Evolutionary conservation across 1,140 invertebrate species (phyloP).

Genomic region (Paraescarpia echinospica): DNA sequence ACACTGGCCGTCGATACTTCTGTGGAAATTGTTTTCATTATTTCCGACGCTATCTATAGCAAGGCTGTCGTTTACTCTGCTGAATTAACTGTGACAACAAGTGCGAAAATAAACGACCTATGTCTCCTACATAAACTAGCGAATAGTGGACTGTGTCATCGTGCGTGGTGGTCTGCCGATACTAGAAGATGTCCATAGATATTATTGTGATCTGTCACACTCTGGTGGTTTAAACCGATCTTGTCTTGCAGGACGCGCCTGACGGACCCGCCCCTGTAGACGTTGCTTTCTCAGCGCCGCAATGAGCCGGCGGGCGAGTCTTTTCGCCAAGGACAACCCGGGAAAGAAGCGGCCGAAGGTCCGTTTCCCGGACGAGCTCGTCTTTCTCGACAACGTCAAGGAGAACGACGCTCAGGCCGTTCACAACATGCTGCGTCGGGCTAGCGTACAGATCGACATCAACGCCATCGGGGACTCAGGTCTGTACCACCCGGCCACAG

Average conservation of each 20-base stretch:
- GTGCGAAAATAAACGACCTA: background rate
- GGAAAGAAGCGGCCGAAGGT: constrained; percentile 44
- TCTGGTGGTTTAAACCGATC: background rate
- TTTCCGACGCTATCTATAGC: no score
- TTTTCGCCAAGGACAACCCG: constrained; percentile 51
- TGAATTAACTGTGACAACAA: background rate
- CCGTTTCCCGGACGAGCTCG: constrained; percentile 55
- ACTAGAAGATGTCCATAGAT: background rate
- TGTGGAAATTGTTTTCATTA: no score
- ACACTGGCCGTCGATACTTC: no score
- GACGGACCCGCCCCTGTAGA: background rate
- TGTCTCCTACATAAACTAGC: background rate
- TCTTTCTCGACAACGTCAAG: constrained; percentile 56
- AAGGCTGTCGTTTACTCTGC: background rate
- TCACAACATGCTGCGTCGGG: constrained; percentile 50
- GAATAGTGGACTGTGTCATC: background rate
- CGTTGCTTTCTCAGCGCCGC: background rate
- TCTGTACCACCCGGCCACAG: constrained; percentile 21
- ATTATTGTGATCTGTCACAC: background rate
- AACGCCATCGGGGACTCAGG: constrained; percentile 52
- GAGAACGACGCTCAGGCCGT: constrained; percentile 54
- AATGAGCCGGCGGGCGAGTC: constrained; percentile 54
- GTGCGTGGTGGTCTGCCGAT: background rate
- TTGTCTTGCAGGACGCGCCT: background rate
- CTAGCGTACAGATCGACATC: constrained; percentile 53